Base-by-base conservation (phyloP, 2,797 vertebrate genomes). In the Nyctibius grandis region DNA sequence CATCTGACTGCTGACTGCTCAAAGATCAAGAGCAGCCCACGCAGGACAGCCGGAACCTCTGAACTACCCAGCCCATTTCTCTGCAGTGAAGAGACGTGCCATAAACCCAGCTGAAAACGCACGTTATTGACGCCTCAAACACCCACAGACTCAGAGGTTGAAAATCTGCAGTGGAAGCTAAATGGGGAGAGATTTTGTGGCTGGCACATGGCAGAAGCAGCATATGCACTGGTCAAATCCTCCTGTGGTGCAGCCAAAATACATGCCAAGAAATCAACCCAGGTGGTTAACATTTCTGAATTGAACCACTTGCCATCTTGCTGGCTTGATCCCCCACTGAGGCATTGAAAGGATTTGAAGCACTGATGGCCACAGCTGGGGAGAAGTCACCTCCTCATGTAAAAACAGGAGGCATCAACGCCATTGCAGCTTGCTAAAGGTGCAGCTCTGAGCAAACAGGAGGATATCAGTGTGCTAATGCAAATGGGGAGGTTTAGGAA, bases 131-230 rank as follows among this genome's bases (percentile, higher is more conserved):
- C 1, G 11, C 77, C 80, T 84, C 67, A 28, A 81, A 87, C 85
- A 91, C 57, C 74, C 76, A 81, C 44, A 8, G 77, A 28, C 65
- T 91, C 63, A 15, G 50, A 84, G 67, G 59, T 2, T 88, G 59
- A 47, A 67, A 95, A 94, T 69, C 92, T 50, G 59, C 90, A 75
- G 83, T 65, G 90, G 88, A 82, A 88, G 90, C 73, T 45, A 61
- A 76, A 69, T 4, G 14, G 65, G 68, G 44, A 86, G 74, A 75
- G 88, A 65, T 50, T 89, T 25, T 67, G 79, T 17, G 60, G 51
- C 75, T 95, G 92, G 80, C 88, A 86, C 54, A 4, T 40, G 67
- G 83, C 63, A 48, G 77, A n/a, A 82, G 70, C 84, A 76, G 69
- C 88, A 48, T 38, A 61, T 42, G 44, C 63, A 3, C 42, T 29